Conservation (phyloP, 2,113 vertebrate species). For the Oxygymnocypris stewartii region DNA sequence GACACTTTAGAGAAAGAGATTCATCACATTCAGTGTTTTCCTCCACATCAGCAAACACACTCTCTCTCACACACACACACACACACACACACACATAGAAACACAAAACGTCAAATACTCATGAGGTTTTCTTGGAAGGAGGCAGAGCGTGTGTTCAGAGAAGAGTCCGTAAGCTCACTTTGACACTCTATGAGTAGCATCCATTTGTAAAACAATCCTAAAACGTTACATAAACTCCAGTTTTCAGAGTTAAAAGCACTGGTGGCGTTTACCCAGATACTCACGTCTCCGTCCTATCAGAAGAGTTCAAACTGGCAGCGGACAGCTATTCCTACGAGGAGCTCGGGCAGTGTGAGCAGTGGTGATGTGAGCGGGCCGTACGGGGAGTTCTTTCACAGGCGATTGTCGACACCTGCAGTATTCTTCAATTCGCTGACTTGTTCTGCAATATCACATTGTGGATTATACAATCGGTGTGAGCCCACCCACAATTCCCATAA, state of each 20-base stretch:
- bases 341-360: slow-evolving; percentile 34
- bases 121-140: slow-evolving; percentile 48
- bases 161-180: slow-evolving; percentile 36
- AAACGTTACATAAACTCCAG: slow-evolving; percentile 13
- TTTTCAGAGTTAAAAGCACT: slow-evolving; percentile 34
- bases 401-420: slow-evolving; percentile 9
- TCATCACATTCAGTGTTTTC: slow-evolving; percentile 63
- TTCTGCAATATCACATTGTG: slow-evolving; percentile 19
- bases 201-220: slow-evolving; percentile 16
- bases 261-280: slow-evolving; percentile 34
- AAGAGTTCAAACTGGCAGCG: slow-evolving; percentile 39
- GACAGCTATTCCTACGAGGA: slow-evolving; percentile 19
- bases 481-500: not conserved
- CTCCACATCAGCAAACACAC: slow-evolving; percentile 43
- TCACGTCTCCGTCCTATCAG: slow-evolving; percentile 31
- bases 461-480: slow-evolving; percentile 20
- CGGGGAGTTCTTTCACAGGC: not conserved
- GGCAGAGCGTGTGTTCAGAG: slow-evolving; percentile 30
- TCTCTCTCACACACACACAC: slow-evolving; percentile 20
- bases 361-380: not conserved
- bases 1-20: slow-evolving; percentile 65
- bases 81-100: slow-evolving; percentile 26
- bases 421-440: not conserved
- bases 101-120: slow-evolving; percentile 41
- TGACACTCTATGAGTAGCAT: slow-evolving; percentile 23